Base-by-base conservation (phyloP, 1,140 invertebrate genomes). In the Teleopsis dalmanni region DNA sequence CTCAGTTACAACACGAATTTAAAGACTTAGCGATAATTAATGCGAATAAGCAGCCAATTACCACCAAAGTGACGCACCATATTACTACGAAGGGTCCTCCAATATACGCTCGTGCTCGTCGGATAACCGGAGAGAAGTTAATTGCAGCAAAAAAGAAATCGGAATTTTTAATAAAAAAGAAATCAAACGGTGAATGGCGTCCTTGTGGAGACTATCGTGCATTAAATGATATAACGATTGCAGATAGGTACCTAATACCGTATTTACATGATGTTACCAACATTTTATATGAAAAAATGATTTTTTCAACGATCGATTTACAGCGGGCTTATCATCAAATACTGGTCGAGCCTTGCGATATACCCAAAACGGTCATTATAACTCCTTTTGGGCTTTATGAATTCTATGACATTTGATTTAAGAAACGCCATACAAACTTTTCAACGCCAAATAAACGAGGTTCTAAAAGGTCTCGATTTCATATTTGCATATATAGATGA, bases 201-300 rank as follows among this genome's bases (percentile, higher is more conserved):
- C 56, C 64, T 1, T 71, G 63, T 48, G 68, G 74, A 0, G 74
- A 77, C 53, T 78, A 73, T 50, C 52, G 71, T 11, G 26, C 42
- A 10, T 50, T 77, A 1, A 78, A 77, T 53, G 21, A 22, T n/a
- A n/a, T n/a, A 11, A 43, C 29, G 10, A 55, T 71, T 25, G 58
- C 57, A 7, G 75, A 80, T 55, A 54, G 52, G 35, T 80, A 72
- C 54, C 77, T 78, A 7, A 47, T 79, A 10, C 73, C 74, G 3
- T 16, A 49, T 41, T 31, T 48, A 22, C 47, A 40, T 4, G 47
- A 48, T 22, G 27, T 48, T n/a, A n/a, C n/a, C n/a, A n/a, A n/a
- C n/a, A n/a, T n/a, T n/a, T n/a, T n/a, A n/a, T n/a, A n/a, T n/a
- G n/a, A n/a, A n/a, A n/a, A n/a, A n/a, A n/a, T n/a, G n/a, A n/a